phyloP scores from a whole-genome alignment of 1,140 invertebrate species.

The Dysdera silvatica region DNA sequence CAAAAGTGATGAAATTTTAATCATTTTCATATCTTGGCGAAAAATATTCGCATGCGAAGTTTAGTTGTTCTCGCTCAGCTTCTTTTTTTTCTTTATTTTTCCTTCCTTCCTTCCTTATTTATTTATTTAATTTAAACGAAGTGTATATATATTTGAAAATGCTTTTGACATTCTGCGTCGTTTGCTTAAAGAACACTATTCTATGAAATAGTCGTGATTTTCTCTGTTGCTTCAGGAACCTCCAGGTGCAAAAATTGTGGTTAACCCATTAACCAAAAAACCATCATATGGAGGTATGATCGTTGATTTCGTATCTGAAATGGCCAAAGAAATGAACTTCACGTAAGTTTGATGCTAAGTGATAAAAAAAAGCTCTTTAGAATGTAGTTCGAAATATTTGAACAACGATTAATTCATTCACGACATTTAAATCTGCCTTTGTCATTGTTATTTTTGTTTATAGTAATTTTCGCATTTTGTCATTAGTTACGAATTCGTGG shows the following conservation, averaged over 20 bases:
- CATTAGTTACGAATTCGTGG: conserved; percentile 36
- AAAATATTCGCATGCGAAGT: too few relatives aligned
- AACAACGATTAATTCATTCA: too few relatives aligned
- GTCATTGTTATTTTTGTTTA: conserved; percentile 33
- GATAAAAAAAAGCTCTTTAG: conserved; percentile 9
- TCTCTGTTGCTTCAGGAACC: conserved; percentile 18
- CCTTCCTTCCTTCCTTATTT: too few relatives aligned
- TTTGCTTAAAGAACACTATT: neutral
- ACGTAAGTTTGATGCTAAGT: conserved; percentile 47
- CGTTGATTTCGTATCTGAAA: conserved; percentile 65
- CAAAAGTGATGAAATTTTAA: too few relatives aligned
- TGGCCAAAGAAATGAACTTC: conserved; percentile 73
- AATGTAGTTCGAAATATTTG: conserved; percentile 15
- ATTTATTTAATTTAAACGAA: too few relatives aligned
- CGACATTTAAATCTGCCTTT: too few relatives aligned
- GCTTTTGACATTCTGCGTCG: neutral
- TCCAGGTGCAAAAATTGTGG: conserved; percentile 28
- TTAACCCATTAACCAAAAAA: neutral
- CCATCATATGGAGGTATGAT: conserved; percentile 28
- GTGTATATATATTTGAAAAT: too few relatives aligned
- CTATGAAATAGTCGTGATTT: neutral
- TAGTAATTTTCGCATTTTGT: conserved; percentile 44
- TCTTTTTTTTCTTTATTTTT: too few relatives aligned
- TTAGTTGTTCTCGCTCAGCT: too few relatives aligned
- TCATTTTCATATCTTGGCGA: too few relatives aligned